Evolutionary conservation across 2,113 vertebrate species (phyloP).

Genomic region (Peromyscus leucopus): DNA sequence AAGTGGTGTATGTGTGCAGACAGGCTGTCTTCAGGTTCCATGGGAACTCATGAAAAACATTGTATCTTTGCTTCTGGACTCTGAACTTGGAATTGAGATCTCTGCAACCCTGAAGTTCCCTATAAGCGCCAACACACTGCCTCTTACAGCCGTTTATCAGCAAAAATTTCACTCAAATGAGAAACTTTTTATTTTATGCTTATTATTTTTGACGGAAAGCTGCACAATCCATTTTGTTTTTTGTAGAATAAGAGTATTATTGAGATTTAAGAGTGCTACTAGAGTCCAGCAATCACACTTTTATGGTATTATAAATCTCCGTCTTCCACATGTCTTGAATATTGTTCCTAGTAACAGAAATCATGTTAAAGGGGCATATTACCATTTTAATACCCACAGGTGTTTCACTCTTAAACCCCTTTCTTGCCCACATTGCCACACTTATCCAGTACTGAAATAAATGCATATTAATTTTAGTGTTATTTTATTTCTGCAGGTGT

Average conservation of each 20-base stretch:
- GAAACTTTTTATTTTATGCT: slow-evolving; percentile 62
- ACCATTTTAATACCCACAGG: slow-evolving; percentile 82
- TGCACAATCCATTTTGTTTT: slow-evolving; percentile 70
- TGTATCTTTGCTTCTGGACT: slow-evolving; percentile 28
- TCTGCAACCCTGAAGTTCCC: slow-evolving; percentile 25
- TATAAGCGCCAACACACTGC: background rate
- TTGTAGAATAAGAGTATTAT: slow-evolving; percentile 66
- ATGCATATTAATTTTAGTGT: slow-evolving; percentile 83
- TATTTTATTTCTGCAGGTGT: slow-evolving; percentile 84
- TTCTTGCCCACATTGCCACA: slow-evolving; percentile 68
- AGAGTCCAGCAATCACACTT: slow-evolving; percentile 65
- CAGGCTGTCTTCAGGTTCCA: background rate
- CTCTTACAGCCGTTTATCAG: slow-evolving; percentile 6
- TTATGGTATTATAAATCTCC: slow-evolving; percentile 82
- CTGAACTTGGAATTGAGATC: slow-evolving; percentile 12
- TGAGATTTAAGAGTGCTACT: slow-evolving; percentile 56
- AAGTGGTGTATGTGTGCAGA: background rate
- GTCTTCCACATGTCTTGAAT: slow-evolving; percentile 68
- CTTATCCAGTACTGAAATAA: slow-evolving; percentile 77
- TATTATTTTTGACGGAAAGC: slow-evolving; percentile 69
- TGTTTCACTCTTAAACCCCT: slow-evolving; percentile 79
- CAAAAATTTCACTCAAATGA: slow-evolving; percentile 39
- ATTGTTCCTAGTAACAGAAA: slow-evolving; percentile 76
- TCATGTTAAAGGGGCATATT: slow-evolving; percentile 69
- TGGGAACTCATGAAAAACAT: background rate